Conservation (phyloP, 2,797 vertebrate genomes). For the Cichlasoma orientale region DNA sequence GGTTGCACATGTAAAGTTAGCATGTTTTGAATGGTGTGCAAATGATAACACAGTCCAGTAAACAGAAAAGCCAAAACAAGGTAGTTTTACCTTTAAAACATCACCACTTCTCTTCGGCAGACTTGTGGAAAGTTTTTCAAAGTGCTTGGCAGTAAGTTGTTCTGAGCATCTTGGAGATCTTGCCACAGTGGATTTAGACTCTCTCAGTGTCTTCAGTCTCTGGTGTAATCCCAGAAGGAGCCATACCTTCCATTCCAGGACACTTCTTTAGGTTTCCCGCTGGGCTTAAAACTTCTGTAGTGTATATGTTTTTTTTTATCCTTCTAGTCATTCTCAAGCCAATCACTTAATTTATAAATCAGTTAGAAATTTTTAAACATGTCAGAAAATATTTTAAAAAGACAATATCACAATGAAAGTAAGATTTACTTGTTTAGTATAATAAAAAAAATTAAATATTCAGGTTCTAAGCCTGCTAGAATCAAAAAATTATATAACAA, state of each 20-base stretch:
- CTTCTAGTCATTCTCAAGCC: background rate
- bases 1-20: background rate
- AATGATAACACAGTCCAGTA: background rate
- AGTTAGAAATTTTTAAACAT: background rate
- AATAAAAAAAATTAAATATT: background rate
- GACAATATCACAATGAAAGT: background rate
- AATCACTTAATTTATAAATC: background rate
- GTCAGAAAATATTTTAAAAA: background rate
- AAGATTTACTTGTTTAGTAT: background rate
- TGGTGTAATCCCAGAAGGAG: constrained; percentile 1
- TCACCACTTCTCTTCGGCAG: background rate
- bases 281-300: background rate
- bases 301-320: background rate
- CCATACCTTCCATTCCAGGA: background rate
- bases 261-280: background rate
- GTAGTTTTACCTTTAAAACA: background rate
- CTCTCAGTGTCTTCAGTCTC: background rate
- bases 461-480: background rate
- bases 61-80: background rate
- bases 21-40: background rate
- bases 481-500: background rate
- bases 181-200: constrained; percentile 6
- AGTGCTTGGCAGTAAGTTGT: background rate
- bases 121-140: background rate
- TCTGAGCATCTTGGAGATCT: background rate